Evolutionary conservation across 2,113 vertebrate genomes (phyloP).

Genomic region (Sus scrofa): T2T-Sscrofa CM000824.6:144053501-144054000

Average conservation of each 20-base stretch:
- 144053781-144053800: background rate
- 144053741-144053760: slow-evolving; percentile 5
- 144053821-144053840: background rate
- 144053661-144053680: background rate
- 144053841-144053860: background rate
- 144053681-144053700: background rate
- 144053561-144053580: background rate
- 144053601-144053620: background rate
- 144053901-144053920: slow-evolving; percentile 21
- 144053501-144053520: background rate
- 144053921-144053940: background rate
- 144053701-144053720: background rate
- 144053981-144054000: background rate
- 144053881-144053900: background rate
- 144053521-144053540: slow-evolving; percentile 36
- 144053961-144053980: background rate
- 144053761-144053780: background rate
- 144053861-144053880: background rate
- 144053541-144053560: background rate
- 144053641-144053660: background rate
- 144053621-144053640: background rate
- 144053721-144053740: background rate
- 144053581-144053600: background rate
- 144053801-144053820: background rate
- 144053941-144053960: background rate